phyloP scores from a whole-genome alignment of 2,888 invertebrate species.

The Gastrophysa polygoni region DNA sequence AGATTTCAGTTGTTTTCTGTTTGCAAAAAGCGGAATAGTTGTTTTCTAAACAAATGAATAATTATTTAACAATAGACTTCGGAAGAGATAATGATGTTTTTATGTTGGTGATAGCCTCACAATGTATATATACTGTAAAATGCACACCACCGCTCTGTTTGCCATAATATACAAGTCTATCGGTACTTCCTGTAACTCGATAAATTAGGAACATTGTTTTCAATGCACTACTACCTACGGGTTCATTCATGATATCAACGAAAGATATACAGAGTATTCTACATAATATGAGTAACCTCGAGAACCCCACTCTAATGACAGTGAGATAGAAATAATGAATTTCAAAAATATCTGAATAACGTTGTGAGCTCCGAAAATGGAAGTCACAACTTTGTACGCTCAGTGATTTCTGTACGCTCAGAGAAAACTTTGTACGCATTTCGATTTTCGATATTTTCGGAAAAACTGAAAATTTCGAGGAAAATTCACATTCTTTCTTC shows the following conservation, averaged over 20 bases:
- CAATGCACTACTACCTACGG: not conserved
- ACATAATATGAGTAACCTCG: too few relatives aligned
- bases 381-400: too few relatives aligned
- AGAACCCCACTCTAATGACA: too few relatives aligned
- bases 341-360: too few relatives aligned
- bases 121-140: slow-evolving; percentile 17
- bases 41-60: not conserved
- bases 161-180: not conserved
- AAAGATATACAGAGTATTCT: not conserved
- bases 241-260: not conserved
- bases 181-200: not conserved
- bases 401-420: too few relatives aligned
- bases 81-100: not conserved
- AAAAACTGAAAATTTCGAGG: too few relatives aligned
- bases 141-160: slow-evolving; percentile 6
- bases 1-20: not conserved
- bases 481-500: too few relatives aligned
- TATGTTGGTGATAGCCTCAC: slow-evolving; percentile 1
- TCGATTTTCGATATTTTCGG: too few relatives aligned
- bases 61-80: slow-evolving; percentile 7
- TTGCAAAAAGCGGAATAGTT: slow-evolving; percentile 3
- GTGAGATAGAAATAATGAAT: too few relatives aligned
- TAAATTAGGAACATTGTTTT: not conserved
- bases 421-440: too few relatives aligned
- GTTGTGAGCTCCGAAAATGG: too few relatives aligned